Base-by-base conservation (phyloP, 2,888 invertebrate genomes). In the Matsumyia berberina region DNA sequence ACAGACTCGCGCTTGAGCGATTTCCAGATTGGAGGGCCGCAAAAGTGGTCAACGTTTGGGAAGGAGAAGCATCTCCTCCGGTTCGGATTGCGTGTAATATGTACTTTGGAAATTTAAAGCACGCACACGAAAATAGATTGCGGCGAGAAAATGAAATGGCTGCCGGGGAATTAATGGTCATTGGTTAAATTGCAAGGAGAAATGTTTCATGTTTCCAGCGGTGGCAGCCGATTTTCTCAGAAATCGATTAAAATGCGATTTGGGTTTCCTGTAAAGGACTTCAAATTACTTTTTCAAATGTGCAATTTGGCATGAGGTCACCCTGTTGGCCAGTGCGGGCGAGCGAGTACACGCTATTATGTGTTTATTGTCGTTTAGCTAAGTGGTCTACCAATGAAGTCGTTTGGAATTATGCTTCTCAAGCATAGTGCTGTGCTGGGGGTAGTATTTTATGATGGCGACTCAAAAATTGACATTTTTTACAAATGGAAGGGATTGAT, bases 51-150 rank as follows among this genome's bases (percentile, higher is more conserved):
- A 39, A 39, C 33, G 49, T 35, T n/a, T 49, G 5, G 5, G 60
- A 8, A n/a, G 19, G 9, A 19, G 64, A 5, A 19, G 35, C 24
- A 6, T 31, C 46, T 49, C 5, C 17, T 33, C 33, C 12, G 35
- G 42, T 33, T 62, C 42, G 17, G 17, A 42, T 55, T 64, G 73
- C 73, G 73, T 73, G 73, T 55, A 35, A 44, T 53, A 73, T 44
- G 42, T 51, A 42, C 24, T 62, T 55, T 42, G 15, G 42, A 44
- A 53, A 46, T 64, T 53, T 55, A 44, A 44, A 44, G 62, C 73
- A 73, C 73, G 62, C 73, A 62, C 53, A 35, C 62, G 15, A 19
- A 15, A 42, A 42, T 19, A 17, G 62, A 35, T 60, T 72, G 29
- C 31, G 37, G 62, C 19, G 44, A 31, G 62, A 62, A 51, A 60